phyloP scores from a whole-genome alignment of 2,888 invertebrate genomes.

The Muscina levida region DNA sequence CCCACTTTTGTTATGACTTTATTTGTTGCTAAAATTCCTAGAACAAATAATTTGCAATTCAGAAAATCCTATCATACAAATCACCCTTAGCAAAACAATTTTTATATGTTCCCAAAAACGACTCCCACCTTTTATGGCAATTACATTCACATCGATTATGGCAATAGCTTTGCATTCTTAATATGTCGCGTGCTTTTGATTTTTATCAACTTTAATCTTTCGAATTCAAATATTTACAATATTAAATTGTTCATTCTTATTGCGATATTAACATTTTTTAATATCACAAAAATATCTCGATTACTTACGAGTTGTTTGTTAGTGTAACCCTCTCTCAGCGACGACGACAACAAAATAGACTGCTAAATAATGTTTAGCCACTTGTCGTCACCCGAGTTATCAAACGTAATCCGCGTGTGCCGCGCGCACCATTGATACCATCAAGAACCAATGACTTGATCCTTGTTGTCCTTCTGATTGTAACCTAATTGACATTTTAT shows the following conservation, averaged over 20 bases:
- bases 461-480: conserved; percentile 49
- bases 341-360: conserved; percentile 14
- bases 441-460: neutral
- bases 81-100: too few relatives aligned
- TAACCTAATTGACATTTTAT: conserved; percentile 69
- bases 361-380: conserved; percentile 30
- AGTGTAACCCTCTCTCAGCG: conserved; percentile 3
- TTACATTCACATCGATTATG: conserved; percentile 3
- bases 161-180: neutral
- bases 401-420: conserved; percentile 13
- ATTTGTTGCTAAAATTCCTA: too few relatives aligned
- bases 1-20: too few relatives aligned
- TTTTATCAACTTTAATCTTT: conserved; percentile 19
- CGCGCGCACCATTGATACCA: conserved; percentile 5
- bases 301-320: neutral
- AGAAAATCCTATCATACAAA: too few relatives aligned
- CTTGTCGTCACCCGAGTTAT: conserved; percentile 61
- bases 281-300: conserved; percentile 5
- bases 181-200: neutral
- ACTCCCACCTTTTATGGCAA: too few relatives aligned
- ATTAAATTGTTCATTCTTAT: conserved; percentile 14
- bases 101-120: too few relatives aligned
- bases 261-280: conserved; percentile 1
- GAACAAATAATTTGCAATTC: too few relatives aligned
- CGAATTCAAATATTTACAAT: neutral